These are phyloP conservation scores for Ardeotis arabs DNA, from an alignment of 2,113 vertebrate genomes.

Conservation along the genomic window DNA sequence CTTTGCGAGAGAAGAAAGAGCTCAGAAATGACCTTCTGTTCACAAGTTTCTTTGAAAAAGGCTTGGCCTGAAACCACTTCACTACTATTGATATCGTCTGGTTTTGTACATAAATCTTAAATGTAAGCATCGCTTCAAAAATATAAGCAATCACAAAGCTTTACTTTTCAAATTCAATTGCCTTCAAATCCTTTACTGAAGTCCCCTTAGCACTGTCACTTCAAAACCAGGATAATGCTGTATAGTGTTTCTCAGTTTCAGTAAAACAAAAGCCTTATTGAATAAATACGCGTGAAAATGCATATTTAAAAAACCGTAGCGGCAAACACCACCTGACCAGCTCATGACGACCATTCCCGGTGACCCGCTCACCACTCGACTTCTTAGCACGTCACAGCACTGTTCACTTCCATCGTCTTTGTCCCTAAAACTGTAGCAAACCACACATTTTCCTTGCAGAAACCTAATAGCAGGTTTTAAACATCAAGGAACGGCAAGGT, in stretches of 20 bases:
- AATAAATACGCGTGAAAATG: constrained; percentile 83
- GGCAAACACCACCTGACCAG: constrained; percentile 69
- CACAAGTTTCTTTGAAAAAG: constrained; percentile 43
- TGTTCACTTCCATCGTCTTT: constrained; percentile 53
- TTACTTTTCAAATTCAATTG: constrained; percentile 73
- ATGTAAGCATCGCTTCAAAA: constrained; percentile 68
- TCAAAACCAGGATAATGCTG: constrained; percentile 74
- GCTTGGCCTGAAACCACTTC: constrained; percentile 47
- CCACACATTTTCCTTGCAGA: background rate
- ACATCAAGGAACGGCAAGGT: constrained; percentile 44
- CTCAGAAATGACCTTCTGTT: constrained; percentile 50
- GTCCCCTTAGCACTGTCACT: constrained; percentile 76
- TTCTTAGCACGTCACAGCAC: constrained; percentile 68
- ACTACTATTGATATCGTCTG: constrained; percentile 46
- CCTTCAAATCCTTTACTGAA: constrained; percentile 69
- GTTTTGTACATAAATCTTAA: constrained; percentile 62
- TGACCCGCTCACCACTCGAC: constrained; percentile 62
- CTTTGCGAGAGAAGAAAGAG: constrained; percentile 36
- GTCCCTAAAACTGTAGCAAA: background rate
- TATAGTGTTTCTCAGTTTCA: constrained; percentile 66
- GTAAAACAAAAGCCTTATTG: constrained; percentile 80
- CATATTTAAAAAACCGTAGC: constrained; percentile 73
- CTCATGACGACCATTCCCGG: constrained; percentile 57
- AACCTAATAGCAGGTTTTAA: background rate
- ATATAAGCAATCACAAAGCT: constrained; percentile 76